Evolutionary conservation across 2,797 vertebrate genomes (phyloP).

Genomic region (Enteromius trimaculatus): DNA sequence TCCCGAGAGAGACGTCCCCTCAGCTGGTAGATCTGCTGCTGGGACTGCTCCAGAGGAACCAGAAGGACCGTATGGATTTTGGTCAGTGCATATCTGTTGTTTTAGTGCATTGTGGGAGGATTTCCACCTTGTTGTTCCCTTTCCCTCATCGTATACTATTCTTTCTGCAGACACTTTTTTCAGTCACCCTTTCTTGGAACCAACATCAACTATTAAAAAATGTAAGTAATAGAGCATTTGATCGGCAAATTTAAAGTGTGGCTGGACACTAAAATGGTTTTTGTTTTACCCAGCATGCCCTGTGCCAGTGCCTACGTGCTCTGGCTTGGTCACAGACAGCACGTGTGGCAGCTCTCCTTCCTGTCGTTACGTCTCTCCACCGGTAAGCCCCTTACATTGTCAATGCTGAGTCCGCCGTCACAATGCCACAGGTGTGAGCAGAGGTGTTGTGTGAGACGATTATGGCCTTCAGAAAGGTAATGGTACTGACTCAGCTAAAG

Average conservation of each 20-base stretch:
- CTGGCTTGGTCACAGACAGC: conserved; percentile 83
- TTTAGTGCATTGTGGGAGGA: not conserved
- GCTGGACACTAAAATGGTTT: not conserved
- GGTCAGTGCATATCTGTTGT: conserved; percentile 76
- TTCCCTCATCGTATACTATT: conserved; percentile 1
- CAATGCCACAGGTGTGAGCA: conserved; percentile 17
- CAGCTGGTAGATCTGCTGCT: conserved; percentile 87
- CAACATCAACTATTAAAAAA: conserved; percentile 88
- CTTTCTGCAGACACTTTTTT: conserved; percentile 87
- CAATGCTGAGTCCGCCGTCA: not conserved
- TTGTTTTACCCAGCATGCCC: conserved; percentile 83
- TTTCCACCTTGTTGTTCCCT: not conserved
- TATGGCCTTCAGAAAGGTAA: conserved; percentile 10
- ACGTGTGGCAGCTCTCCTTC: conserved; percentile 91
- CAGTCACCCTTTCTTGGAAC: conserved; percentile 92
- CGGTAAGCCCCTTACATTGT: conserved; percentile 79
- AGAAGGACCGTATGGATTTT: conserved; percentile 97
- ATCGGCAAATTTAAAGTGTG: not conserved
- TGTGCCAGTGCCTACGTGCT: conserved; percentile 87
- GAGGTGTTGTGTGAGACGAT: not conserved
- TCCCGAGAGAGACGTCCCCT: conserved; percentile 93
- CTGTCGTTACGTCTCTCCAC: conserved; percentile 92
- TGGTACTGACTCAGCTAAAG: conserved; percentile 29
- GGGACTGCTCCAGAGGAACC: conserved; percentile 94
- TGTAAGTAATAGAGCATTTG: conserved; percentile 78